Base-by-base conservation (phyloP, 2,797 vertebrate genomes). In the Somateria mollissima region DNA sequence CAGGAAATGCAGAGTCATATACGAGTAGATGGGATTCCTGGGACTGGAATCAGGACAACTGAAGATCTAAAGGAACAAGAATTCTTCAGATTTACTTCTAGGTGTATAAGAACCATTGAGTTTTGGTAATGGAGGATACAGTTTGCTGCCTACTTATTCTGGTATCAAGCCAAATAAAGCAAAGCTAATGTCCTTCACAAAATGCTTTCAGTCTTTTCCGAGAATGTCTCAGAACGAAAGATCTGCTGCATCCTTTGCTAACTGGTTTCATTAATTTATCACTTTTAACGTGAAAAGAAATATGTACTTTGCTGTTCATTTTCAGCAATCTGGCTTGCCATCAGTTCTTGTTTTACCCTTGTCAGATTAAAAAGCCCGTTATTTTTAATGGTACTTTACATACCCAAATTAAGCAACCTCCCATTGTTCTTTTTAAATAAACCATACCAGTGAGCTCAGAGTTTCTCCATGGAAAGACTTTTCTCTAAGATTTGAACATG, bases 371-470 rank as follows among this genome's bases (percentile, higher is more conserved):
- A 74, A 87, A 77, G 19, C 4, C 15, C 17, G 61, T 70, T 75
- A 41, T 37, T 84, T 79, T 85, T 84, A 70, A 51, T 34, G 24
- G 28, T 75, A 65, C 70, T 86, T 91, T 66, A 80, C 14, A 78
- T 81, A 81, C 8, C 47, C 79, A 92, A 85, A 84, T 89, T 81
- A 87, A 92, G 73, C 70, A 90, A 94, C 76, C 62, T 86, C 87
- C 43, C 60, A 75, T 45, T 81, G 56, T 78, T 88, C n/a, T 47
- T 91, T 88, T 93, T 72, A 85, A 86, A 81, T 95, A 75, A 87
- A 62, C 37, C 11, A 77, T 92, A 84, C 17, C 39, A 72, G 81
- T 30, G 19, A 88, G 73, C n/a, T 84, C 76, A 72, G 54, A 65
- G 60, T 53, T 69, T 67, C 82, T 91, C 83, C 34, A 16, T 39